These are phyloP conservation scores for Caloenas nicobarica DNA, from an alignment of 2,113 vertebrate species.

Conservation along the genomic window DNA sequence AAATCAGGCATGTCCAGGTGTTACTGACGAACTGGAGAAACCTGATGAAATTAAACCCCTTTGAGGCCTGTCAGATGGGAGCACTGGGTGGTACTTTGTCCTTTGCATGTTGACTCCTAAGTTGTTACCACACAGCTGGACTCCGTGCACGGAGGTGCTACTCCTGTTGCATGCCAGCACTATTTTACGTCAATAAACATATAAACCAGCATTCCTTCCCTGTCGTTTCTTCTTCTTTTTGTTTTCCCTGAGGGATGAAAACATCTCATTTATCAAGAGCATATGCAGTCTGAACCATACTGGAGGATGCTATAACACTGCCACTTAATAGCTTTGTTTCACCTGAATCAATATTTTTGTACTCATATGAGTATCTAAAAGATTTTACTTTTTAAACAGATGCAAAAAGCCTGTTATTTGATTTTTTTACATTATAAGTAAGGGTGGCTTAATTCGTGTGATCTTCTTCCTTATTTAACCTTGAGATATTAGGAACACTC, in stretches of 20 bases:
- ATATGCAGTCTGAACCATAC: background rate
- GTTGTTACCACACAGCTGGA: background rate
- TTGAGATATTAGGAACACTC: background rate
- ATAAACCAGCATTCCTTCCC: background rate
- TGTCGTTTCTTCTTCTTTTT: background rate
- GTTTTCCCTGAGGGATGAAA: background rate
- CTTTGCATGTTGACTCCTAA: background rate
- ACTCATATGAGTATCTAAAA: background rate
- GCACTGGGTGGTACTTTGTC: background rate
- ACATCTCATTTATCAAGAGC: background rate
- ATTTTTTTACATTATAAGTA: background rate
- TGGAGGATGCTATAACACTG: background rate
- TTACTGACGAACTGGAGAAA: background rate
- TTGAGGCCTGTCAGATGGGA: background rate
- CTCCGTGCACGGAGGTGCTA: background rate
- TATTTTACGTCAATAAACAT: background rate
- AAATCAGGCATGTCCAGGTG: background rate
- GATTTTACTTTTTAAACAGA: background rate
- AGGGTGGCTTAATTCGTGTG: background rate
- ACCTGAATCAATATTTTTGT: constrained; percentile 1
- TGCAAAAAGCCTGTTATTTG: background rate
- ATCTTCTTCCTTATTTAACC: background rate
- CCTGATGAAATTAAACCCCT: background rate
- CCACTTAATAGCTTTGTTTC: background rate
- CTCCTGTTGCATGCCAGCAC: background rate